Conservation (phyloP, 2,113 vertebrate species). For the Xyliphius kryptos region DNA sequence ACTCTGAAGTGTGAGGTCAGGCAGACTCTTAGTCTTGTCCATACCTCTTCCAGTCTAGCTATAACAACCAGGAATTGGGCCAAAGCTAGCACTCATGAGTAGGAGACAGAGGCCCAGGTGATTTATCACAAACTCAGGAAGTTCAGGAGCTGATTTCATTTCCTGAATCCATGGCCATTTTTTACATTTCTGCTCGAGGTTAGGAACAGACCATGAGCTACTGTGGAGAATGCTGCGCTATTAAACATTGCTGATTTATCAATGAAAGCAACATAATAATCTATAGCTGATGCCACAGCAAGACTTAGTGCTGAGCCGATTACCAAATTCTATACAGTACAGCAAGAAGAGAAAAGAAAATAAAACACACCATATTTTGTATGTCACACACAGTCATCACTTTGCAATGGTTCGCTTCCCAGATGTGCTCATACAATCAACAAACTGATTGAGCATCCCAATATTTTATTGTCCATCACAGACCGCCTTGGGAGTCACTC, state of each 20-base stretch:
- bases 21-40: not conserved
- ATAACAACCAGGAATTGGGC: not conserved
- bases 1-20: not conserved
- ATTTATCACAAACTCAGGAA: slow-evolving; percentile 2
- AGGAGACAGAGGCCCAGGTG: not conserved
- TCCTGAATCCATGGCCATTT: not conserved
- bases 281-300: not conserved
- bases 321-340: not conserved
- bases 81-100: slow-evolving; percentile 3
- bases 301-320: not conserved
- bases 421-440: too few species aligned
- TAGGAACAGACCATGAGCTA: not conserved
- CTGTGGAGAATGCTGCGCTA: not conserved
- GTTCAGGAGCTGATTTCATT: not conserved
- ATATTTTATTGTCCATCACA: too few species aligned
- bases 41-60: not conserved
- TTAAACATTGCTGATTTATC: not conserved
- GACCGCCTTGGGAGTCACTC: too few species aligned
- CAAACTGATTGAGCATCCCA: too few species aligned
- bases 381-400: too few species aligned
- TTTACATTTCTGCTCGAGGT: not conserved
- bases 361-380: too few species aligned
- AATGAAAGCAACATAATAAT: not conserved
- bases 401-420: too few species aligned
- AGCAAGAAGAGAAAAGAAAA: too few species aligned